Base-by-base conservation (phyloP, 1,140 invertebrate genomes). In the Leptinotarsa texana region DNA sequence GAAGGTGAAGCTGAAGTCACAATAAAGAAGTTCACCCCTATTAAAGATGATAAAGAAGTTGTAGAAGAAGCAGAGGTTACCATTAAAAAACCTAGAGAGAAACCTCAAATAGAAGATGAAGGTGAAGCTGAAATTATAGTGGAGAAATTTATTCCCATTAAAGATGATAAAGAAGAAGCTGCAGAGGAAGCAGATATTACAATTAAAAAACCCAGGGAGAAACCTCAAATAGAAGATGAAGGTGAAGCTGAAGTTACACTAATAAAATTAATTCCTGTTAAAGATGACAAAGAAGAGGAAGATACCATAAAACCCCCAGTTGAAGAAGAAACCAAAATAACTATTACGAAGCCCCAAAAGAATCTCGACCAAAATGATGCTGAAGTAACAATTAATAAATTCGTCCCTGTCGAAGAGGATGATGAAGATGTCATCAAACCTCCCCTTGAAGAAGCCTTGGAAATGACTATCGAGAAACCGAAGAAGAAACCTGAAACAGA, bases 41-140 rank as follows among this genome's bases (percentile, higher is more conserved):
- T 88, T n/a, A 90, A 92, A 83, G 91, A 93, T 85, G 87, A 88
- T 71, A 88, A 88, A 76, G 65, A 78, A 72, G 62, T 74, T 61
- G 49, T 33, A 21, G 78, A 73, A 49, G 72, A 83, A 80, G 90
- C 92, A 81, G 91, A 92, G 85, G 85, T 92, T n/a, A 92, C 89
- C 6, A 87, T 93, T 33, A 91, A 91, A 79, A 74, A 72, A 68
- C 72, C 69, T 6, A 73, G 72, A 18, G 27, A 67, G 47, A n/a
- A 84, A 89, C 47, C 83, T 83, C 78, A 86, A 75, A 75, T 82
- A 81, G 63, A 86, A 86, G 78, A 81, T 6, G 83, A 85, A 74
- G 87, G 86, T 66, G 66, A 71, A n/a, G 76, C 74, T 17, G 85
- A 92, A 86, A 84, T 92, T 21, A 92, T 89, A 13, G 87, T 93